Evolutionary conservation across 2,888 invertebrate genomes (phyloP), one percentile per base, ranked within the genome.

Genomic region (Galerucella nymphaeae): DNA sequence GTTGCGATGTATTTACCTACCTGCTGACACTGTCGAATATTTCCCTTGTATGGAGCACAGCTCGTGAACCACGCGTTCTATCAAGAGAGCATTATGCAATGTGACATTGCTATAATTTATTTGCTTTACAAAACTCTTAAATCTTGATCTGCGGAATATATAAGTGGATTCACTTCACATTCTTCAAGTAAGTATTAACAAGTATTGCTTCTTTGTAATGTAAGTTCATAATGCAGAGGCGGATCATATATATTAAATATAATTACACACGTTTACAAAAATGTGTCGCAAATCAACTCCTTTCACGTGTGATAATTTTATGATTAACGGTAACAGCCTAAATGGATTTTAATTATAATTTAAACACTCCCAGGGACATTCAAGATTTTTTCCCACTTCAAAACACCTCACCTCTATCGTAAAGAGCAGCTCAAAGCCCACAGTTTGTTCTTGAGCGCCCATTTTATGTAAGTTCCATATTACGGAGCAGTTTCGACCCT

Each of bases 31-130:
- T 58, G 58, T 58, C 58, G 30, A 58, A 58, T 58, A 58, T 30
- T 14, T 58, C 30, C 58, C 58, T 58, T 58, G 8, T 30, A 58
- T 13, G 23, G 58, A 14, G 8, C 13, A 23, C 23, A 58, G 13
- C 14, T 58, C 58, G 58, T 58, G 30, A 23, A 23, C 23, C 58
- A 58, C 58, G 58, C 58, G 30, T 58, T 58, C 58, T 57, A 23
- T 57, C 57, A 57, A 23, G 23, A 57, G 11, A 23, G 13, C 20
- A 13, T 58, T 58, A 58, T 30, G 30, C 58, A 58, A 58, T 23
- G n/a, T 58, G 30, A 58, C 23, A 30, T 30, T 58, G 58, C 16
- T 10, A 18, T 53, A 53, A 53, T 53, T 53, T 18, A 53, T 53
- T 18, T 53, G 11, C 18, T 53, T 53, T 53, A 53, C 16, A 53